Evolutionary conservation across 1,140 invertebrate species (phyloP).

Genomic region (Bemisia tabaci): DNA sequence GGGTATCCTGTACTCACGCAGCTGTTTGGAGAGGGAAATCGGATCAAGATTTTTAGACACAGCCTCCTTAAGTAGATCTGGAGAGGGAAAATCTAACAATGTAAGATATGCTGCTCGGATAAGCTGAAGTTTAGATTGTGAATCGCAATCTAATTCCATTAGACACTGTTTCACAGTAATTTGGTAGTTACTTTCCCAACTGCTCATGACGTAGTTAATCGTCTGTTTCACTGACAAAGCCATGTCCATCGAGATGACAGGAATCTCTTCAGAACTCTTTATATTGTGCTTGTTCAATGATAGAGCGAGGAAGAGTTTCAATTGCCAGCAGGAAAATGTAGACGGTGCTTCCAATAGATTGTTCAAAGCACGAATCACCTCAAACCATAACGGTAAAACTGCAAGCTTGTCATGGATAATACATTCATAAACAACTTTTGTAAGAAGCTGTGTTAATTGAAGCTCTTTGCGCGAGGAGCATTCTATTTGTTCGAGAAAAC

Average conservation of each 20-base stretch:
- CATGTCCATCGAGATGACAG: conserved; percentile 23
- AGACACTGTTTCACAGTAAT: not conserved
- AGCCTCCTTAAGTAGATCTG: not conserved
- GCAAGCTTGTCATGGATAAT: conserved; percentile 72
- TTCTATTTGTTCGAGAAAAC: conserved; percentile 37
- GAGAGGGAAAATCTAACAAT: conserved; percentile 9
- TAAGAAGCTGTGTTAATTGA: conserved; percentile 50
- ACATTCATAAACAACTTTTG: conserved; percentile 69
- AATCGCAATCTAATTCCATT: conserved; percentile 6
- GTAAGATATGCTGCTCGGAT: conserved; percentile 10
- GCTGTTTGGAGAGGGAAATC: not conserved
- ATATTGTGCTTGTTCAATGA: conserved; percentile 20
- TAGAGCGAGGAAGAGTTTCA: conserved; percentile 16
- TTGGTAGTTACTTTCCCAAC: conserved; percentile 8
- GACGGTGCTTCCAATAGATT: conserved; percentile 12
- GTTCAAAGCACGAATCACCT: conserved; percentile 34
- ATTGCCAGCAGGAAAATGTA: conserved; percentile 9
- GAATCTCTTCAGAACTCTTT: conserved; percentile 18
- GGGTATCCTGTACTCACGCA: not conserved
- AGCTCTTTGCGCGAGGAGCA: conserved; percentile 28
- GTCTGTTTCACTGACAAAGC: conserved; percentile 27
- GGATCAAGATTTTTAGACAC: not conserved
- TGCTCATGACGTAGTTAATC: conserved; percentile 17
- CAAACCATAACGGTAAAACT: conserved; percentile 56
- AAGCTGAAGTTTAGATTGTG: conserved; percentile 1